Evolutionary conservation across 2,888 invertebrate genomes (phyloP).

Genomic region (Synanthedon vespiformis): DNA sequence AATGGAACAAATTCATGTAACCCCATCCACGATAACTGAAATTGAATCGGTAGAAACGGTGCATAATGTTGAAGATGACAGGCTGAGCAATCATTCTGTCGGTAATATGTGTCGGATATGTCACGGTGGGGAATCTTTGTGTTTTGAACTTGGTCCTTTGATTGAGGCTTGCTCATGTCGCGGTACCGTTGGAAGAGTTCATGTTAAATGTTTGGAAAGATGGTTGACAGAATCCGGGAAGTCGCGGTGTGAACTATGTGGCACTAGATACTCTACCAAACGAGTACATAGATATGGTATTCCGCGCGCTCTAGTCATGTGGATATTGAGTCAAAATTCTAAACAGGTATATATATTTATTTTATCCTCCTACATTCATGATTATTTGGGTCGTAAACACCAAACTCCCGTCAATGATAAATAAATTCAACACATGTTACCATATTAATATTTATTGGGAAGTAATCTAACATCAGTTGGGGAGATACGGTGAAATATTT

Average conservation of each 20-base stretch:
- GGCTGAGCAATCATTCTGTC: slow-evolving; percentile 34
- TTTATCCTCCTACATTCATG: neutral
- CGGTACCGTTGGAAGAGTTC: slow-evolving; percentile 80
- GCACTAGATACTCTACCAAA: slow-evolving; percentile 73
- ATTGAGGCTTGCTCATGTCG: slow-evolving; percentile 60
- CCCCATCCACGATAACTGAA: slow-evolving; percentile 6
- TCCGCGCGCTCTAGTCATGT: slow-evolving; percentile 68
- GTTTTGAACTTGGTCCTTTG: slow-evolving; percentile 38
- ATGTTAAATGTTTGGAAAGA: slow-evolving; percentile 78
- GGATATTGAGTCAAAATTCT: slow-evolving; percentile 68
- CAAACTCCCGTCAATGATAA: neutral
- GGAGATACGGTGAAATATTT: neutral
- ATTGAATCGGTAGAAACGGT: slow-evolving; percentile 6
- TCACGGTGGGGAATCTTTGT: slow-evolving; percentile 45
- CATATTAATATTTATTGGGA: neutral
- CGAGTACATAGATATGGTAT: slow-evolving; percentile 73
- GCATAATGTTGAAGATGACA: slow-evolving; percentile 10
- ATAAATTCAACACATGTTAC: neutral
- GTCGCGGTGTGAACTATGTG: slow-evolving; percentile 80
- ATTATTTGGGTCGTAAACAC: neutral
- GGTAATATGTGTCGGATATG: slow-evolving; percentile 62
- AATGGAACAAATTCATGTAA: slow-evolving; percentile 8
- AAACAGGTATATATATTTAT: slow-evolving; percentile 40
- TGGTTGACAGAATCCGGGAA: slow-evolving; percentile 82
- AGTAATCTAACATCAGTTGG: neutral